A percentile compares a stretch with the other conserved stretches of the same genome.
Conservation (phyloP, 2,888 invertebrate species). For the Argyra leucocephala region DNA sequence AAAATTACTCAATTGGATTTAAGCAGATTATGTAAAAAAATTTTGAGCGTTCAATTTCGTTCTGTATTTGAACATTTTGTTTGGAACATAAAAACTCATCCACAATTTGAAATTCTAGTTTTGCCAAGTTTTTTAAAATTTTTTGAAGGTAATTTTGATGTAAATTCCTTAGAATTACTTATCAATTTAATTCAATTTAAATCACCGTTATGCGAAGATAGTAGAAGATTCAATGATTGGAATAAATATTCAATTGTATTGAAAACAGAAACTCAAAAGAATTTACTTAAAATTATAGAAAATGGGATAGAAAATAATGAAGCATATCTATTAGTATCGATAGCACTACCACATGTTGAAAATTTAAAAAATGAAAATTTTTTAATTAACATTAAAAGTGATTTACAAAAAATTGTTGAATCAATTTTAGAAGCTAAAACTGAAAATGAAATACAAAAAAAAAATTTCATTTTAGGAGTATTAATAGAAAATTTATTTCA, state of each 20-base stretch:
- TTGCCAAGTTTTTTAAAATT: conserved; percentile 57
- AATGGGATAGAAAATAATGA: background rate
- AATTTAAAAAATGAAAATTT: background rate
- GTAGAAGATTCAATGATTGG: conserved; percentile 54
- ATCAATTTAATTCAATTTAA: conserved; percentile 59
- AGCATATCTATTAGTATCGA: background rate
- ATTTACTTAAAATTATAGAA: background rate
- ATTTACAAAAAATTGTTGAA: background rate
- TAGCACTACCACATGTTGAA: background rate
- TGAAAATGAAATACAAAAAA: background rate
- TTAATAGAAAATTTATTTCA: background rate
- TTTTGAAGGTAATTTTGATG: conserved; percentile 49
- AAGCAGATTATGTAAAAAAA: conserved; percentile 56
- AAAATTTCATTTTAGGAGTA: background rate
- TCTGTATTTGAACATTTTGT: conserved; percentile 55
- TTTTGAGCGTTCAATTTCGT: conserved; percentile 50
- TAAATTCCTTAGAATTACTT: conserved; percentile 51
- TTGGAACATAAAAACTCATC: conserved; percentile 54
- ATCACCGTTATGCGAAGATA: conserved; percentile 52
- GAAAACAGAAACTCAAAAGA: conserved; percentile 25
- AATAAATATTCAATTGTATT: conserved; percentile 57
- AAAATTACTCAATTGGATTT: conserved; percentile 64
- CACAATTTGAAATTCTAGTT: conserved; percentile 63
- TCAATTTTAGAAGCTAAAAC: background rate
- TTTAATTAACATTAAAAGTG: background rate